Evolutionary conservation across 2,888 invertebrate species (phyloP).

Genomic region (Deilephila porcellus): DNA sequence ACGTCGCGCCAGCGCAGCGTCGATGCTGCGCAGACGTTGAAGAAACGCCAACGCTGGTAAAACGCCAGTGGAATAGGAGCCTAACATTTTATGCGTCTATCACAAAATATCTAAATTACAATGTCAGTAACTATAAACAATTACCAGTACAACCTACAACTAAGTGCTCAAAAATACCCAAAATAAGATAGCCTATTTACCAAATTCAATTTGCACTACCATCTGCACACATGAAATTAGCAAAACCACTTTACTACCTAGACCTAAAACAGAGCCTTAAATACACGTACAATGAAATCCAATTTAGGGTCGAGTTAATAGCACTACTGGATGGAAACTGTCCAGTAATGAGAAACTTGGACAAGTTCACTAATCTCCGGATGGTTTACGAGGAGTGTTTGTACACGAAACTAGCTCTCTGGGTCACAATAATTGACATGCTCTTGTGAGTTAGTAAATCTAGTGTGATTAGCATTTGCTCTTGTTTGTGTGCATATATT

Average conservation of each 20-base stretch:
- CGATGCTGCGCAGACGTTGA: no score
- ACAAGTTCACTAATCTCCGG: slow-evolving; percentile 15
- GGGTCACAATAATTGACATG: background rate
- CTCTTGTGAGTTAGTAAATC: background rate
- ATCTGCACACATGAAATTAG: no score
- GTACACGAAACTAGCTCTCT: background rate
- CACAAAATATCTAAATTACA: no score
- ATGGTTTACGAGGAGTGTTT: slow-evolving; percentile 6
- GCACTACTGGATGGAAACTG: background rate
- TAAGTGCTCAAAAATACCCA: no score
- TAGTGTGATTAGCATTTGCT: background rate
- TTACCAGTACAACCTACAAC: no score
- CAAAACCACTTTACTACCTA: background rate
- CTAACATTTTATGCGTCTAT: no score
- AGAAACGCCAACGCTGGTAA: no score
- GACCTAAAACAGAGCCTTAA: background rate
- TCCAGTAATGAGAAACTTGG: slow-evolving; percentile 23
- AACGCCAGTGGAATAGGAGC: no score
- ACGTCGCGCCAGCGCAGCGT: no score
- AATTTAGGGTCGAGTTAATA: background rate
- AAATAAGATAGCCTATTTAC: no score
- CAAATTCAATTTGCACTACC: no score
- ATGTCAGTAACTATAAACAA: no score
- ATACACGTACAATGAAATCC: background rate
- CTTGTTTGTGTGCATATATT: background rate